Evolutionary conservation across 2,113 vertebrate genomes (phyloP).

Genomic region (Pimephales promelas): DNA sequence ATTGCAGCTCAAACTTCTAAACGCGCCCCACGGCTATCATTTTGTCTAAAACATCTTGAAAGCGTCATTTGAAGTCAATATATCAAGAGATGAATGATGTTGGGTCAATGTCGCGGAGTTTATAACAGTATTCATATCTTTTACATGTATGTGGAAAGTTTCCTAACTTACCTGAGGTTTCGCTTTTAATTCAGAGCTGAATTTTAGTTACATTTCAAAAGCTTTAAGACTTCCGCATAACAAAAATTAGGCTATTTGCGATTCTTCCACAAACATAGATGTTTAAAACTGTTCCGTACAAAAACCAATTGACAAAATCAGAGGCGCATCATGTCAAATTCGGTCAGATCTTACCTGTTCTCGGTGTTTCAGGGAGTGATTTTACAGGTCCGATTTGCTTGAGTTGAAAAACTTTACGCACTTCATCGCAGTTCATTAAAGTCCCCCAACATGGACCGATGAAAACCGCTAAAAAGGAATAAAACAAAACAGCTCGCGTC

Average conservation of each 20-base stretch:
- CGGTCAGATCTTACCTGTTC: constrained; percentile 73
- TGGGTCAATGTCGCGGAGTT: background rate
- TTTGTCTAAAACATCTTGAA: background rate
- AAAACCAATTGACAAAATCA: background rate
- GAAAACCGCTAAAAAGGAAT: constrained; percentile 54
- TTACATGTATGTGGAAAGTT: background rate
- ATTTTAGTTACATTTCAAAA: background rate
- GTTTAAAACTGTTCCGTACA: background rate
- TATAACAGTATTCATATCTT: too few species aligned
- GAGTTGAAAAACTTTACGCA: constrained; percentile 84
- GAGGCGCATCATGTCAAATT: background rate
- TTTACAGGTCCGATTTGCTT: constrained; percentile 74
- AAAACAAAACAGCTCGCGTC: constrained; percentile 3
- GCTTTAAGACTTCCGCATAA: background rate
- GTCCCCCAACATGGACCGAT: constrained; percentile 50
- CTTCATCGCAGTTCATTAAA: constrained; percentile 76
- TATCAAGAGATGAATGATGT: background rate
- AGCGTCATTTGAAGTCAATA: background rate
- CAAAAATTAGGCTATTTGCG: background rate
- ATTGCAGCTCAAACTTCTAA: background rate
- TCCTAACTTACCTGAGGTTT: background rate
- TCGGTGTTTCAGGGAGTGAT: constrained; percentile 71
- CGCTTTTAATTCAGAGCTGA: too few species aligned
- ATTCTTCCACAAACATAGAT: background rate
- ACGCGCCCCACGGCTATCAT: background rate